A percentile compares a stretch with the other conserved stretches of the same genome.
phyloP scores from a whole-genome alignment of 2,888 invertebrate species.

The Brachynemurus nebulosus region DNA sequence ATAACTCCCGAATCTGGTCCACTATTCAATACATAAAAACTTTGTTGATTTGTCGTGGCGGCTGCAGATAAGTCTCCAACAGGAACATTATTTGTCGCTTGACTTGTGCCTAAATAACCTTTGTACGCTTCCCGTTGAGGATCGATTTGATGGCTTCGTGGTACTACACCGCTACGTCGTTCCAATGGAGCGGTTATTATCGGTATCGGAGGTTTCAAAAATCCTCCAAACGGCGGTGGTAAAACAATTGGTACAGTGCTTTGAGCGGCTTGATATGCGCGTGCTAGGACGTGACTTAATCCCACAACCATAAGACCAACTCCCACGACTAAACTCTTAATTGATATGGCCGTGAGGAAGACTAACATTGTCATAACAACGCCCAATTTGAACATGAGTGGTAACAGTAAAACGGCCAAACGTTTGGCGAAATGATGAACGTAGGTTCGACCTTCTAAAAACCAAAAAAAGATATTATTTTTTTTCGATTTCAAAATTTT shows the following conservation, averaged over 20 bases:
- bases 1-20: background rate
- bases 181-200: background rate
- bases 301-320: constrained; percentile 36
- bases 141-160: background rate
- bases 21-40: background rate
- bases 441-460: constrained; percentile 49
- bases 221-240: constrained; percentile 18
- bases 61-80: background rate
- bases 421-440: constrained; percentile 57
- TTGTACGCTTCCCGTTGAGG: background rate
- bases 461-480: constrained; percentile 24
- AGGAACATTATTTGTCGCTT: background rate
- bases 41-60: background rate
- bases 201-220: background rate
- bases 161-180: background rate
- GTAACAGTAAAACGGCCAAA: constrained; percentile 54
- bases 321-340: constrained; percentile 60
- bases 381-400: constrained; percentile 62
- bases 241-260: constrained; percentile 32
- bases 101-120: background rate
- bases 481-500: too few species aligned
- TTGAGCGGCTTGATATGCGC: constrained; percentile 29
- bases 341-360: constrained; percentile 54
- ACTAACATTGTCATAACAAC: constrained; percentile 58
- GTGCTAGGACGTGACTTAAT: constrained; percentile 28